Evolutionary conservation across 2,797 vertebrate species (phyloP).

Genomic region (Xiphophorus birchmanni): DNA sequence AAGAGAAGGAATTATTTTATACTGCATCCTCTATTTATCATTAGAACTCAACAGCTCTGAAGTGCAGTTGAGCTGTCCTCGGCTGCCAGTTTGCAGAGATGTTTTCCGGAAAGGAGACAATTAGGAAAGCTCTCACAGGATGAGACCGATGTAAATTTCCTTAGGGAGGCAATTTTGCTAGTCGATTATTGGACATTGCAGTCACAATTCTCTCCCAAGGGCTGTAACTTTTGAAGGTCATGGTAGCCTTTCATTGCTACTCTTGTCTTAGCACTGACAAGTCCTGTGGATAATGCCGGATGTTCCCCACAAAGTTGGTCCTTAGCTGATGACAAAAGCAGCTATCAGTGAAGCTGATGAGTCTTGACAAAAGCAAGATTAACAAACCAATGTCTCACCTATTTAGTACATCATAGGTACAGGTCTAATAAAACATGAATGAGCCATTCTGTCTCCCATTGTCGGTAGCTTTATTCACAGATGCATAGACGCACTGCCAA

Average conservation of each 20-base stretch:
- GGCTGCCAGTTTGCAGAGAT: constrained; percentile 25
- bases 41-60: constrained; percentile 20
- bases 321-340: constrained; percentile 26
- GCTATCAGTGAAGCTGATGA: constrained; percentile 54
- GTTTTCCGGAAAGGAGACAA: constrained; percentile 53
- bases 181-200: constrained; percentile 38
- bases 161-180: constrained; percentile 42
- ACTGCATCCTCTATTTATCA: constrained; percentile 3
- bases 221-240: constrained; percentile 75
- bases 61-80: constrained; percentile 24
- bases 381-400: constrained; percentile 52
- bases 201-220: constrained; percentile 42
- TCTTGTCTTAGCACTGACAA: constrained; percentile 46
- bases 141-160: constrained; percentile 62
- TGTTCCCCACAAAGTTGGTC: constrained; percentile 39
- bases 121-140: constrained; percentile 50
- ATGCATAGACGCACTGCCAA: constrained; percentile 1
- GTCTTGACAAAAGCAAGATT: constrained; percentile 51
- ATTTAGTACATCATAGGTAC: constrained; percentile 65
- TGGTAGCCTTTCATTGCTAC: constrained; percentile 46
- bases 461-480: constrained; percentile 72
- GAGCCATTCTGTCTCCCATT: constrained; percentile 58
- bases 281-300: constrained; percentile 44
- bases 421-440: constrained; percentile 71
- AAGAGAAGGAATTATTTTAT: neutral